phyloP scores from a whole-genome alignment of 1,140 invertebrate species.

The Rhynchophorus ferrugineus region DNA sequence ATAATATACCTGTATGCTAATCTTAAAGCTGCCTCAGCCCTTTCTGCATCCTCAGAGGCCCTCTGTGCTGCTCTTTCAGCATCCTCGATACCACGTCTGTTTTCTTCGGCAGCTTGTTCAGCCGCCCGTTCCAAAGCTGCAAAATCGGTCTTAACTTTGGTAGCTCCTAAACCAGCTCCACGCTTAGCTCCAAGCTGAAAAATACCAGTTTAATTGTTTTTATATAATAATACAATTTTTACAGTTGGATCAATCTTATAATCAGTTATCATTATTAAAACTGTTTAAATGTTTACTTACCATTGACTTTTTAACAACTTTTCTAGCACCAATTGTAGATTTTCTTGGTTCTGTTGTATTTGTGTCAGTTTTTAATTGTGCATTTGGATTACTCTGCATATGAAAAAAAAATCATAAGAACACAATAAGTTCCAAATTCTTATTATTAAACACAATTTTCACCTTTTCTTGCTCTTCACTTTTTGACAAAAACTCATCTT shows the following conservation, averaged over 20 bases:
- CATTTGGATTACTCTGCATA: neutral
- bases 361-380: slow-evolving; percentile 14
- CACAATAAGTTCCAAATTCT: too few species aligned
- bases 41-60: slow-evolving; percentile 48
- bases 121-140: slow-evolving; percentile 91
- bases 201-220: slow-evolving; percentile 12
- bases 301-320: slow-evolving; percentile 56
- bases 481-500: slow-evolving; percentile 46
- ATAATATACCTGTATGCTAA: slow-evolving; percentile 81
- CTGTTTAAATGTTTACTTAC: slow-evolving; percentile 42
- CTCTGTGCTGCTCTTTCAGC: slow-evolving; percentile 39
- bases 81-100: slow-evolving; percentile 53
- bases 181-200: slow-evolving; percentile 76
- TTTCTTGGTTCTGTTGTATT: slow-evolving; percentile 48
- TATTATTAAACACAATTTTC: neutral
- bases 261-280: neutral
- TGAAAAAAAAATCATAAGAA: neutral
- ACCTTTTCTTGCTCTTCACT: slow-evolving; percentile 5
- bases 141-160: slow-evolving; percentile 90
- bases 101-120: slow-evolving; percentile 68
- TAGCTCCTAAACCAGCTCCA: slow-evolving; percentile 90
- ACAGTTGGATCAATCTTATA: neutral
- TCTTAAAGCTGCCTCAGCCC: slow-evolving; percentile 66
- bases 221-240: neutral
- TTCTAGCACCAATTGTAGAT: slow-evolving; percentile 63